phyloP scores from a whole-genome alignment of 2,113 vertebrate genomes.

The Brachypodius melanocephalos region DNA sequence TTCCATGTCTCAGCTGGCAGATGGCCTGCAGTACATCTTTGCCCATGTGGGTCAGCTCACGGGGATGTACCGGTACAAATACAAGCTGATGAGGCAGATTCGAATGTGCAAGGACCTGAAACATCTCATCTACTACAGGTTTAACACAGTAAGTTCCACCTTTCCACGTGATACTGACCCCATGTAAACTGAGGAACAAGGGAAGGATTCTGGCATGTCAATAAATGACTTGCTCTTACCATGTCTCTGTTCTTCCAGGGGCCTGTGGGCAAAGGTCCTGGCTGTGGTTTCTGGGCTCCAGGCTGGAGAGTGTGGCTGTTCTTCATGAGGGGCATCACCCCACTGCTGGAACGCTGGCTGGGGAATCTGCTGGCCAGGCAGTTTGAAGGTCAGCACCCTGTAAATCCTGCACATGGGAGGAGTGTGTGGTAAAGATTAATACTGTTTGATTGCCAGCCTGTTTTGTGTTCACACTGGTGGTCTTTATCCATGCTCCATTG shows the following conservation, averaged over 20 bases:
- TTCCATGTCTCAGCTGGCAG: conserved; percentile 80
- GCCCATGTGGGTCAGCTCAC: conserved; percentile 98
- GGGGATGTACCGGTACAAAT: conserved; percentile 98
- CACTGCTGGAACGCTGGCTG: conserved; percentile 94
- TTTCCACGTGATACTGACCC: rapidly evolving
- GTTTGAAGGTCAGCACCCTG: conserved; percentile 87
- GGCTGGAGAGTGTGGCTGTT: conserved; percentile 99
- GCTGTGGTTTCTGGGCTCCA: conserved; percentile 98
- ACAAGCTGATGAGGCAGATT: conserved; percentile 99
- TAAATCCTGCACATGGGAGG: neutral
- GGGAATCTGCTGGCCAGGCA: conserved; percentile 97
- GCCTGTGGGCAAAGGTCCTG: conserved; percentile 97
- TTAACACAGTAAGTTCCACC: conserved; percentile 89
- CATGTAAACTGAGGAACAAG: rapidly evolving
- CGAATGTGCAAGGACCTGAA: conserved; percentile 99
- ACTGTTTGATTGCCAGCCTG: neutral
- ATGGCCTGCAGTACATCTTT: conserved; percentile 98
- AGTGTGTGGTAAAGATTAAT: neutral
- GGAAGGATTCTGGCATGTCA: neutral
- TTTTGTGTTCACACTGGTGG: neutral
- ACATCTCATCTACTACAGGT: conserved; percentile 98
- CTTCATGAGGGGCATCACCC: conserved; percentile 99
- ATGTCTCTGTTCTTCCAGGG: conserved; percentile 74
- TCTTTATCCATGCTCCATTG: neutral
- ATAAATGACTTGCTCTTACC: neutral